A percentile compares a stretch with the other conserved stretches of the same genome.
These are phyloP conservation scores for Aurelia sp. DNA, from an alignment of 30 jellyfish, hydroid and myxozoan genomes.

Conservation along the genomic window DNA sequence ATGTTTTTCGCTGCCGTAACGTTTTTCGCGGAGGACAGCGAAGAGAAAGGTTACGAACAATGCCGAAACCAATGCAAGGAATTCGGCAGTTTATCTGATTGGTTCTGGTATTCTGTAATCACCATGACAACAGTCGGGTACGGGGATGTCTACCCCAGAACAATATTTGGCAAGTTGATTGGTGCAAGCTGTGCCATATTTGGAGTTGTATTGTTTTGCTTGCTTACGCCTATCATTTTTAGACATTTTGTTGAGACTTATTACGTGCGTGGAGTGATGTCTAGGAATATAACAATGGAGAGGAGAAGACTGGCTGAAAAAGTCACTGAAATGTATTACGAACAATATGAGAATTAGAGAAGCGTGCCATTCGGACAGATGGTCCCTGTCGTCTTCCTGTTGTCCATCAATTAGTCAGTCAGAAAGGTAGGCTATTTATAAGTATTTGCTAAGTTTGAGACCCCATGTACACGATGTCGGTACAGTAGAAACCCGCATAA, in stretches of 20 bases:
- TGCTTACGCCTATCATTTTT: conserved; percentile 80
- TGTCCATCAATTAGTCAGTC: background rate
- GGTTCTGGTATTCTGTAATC: conserved; percentile 85
- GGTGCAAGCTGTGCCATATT: conserved; percentile 72
- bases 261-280: conserved; percentile 18
- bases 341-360: background rate
- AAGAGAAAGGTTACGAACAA: background rate
- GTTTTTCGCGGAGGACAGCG: conserved; percentile 47
- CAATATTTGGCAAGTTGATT: conserved; percentile 70
- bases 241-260: conserved; percentile 72
- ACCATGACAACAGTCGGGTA: conserved; percentile 90
- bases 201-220: conserved; percentile 81
- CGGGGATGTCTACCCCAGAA: conserved; percentile 88
- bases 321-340: conserved; percentile 35
- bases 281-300: background rate
- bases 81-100: conserved; percentile 61
- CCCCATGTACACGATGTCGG: too few relatives aligned
- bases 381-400: background rate
- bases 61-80: conserved; percentile 1
- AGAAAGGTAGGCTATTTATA: too few relatives aligned
- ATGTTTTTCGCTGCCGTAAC: conserved; percentile 68
- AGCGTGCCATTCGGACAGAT: background rate
- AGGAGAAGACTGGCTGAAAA: conserved; percentile 28
- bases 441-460: too few relatives aligned
- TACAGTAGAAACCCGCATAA: too few relatives aligned